Evolutionary conservation across 2,113 vertebrate species (phyloP).

Genomic region (Lepidiolamprologus cunningtoni): DNA sequence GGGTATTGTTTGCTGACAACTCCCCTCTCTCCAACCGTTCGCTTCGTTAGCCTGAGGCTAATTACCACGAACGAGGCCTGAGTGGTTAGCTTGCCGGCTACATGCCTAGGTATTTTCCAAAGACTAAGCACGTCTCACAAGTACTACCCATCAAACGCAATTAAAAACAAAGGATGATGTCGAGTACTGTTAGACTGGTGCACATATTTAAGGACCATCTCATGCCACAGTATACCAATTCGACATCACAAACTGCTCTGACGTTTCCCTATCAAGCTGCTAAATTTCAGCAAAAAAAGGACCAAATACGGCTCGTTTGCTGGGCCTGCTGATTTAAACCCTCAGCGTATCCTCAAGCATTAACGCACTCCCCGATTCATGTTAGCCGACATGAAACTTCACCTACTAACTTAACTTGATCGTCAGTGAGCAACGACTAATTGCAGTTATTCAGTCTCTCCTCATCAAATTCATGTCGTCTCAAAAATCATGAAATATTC

Average conservation of each 20-base stretch:
- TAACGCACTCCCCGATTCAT: neutral
- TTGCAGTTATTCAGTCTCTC: too few relatives aligned
- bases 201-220: neutral
- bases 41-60: slow-evolving; percentile 20
- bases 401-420: neutral
- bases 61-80: neutral
- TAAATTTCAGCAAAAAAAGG: neutral
- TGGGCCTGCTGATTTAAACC: neutral
- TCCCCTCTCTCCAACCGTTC: neutral
- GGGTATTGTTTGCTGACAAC: slow-evolving; percentile 37
- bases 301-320: neutral
- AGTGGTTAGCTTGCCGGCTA: slow-evolving; percentile 2
- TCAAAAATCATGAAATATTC: neutral
- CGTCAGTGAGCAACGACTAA: neutral
- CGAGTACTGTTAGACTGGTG: neutral
- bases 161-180: neutral
- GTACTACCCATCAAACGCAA: neutral
- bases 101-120: neutral
- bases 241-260: neutral
- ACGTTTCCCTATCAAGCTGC: neutral
- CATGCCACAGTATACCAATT: neutral
- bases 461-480: neutral
- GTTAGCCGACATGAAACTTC: neutral
- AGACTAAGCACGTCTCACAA: neutral
- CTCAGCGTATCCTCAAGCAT: neutral